Base-by-base conservation (phyloP, 2,888 invertebrate genomes). In the Dasypolia templi region DNA sequence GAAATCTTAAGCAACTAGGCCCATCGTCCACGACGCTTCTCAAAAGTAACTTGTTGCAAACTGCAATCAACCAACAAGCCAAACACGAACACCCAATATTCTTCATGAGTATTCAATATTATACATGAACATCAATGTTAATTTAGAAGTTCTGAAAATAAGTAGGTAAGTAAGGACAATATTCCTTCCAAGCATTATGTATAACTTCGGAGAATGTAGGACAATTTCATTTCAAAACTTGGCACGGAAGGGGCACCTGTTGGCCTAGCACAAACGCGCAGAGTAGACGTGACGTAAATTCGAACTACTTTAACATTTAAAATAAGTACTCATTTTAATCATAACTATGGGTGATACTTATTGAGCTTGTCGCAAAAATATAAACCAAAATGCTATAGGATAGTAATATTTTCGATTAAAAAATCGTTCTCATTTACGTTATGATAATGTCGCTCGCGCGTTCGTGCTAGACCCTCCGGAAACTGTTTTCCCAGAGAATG, bases 211-310 rank as follows among this genome's bases (percentile, higher is more conserved):
- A 70, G 72, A 55, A 26, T 61, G 46, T 42, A 59, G 22, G 51
- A 70, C 49, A 77, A 79, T 72, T 49, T 71, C 3, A 79, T 77
- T 75, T 65, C 7, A 14, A 79, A 77, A 79, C 72, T 72, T 55
- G 3, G 1, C 26, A 42, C 14, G 22, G 35, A 26, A 19, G 51
- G 1, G 32, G 26, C 51, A 79, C 14, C 32, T 17, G 17, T 62
- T 6, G 26, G 42, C 12, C 1, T 3, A 1, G 19, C 22, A 7
- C 29, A 12, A 19, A 62, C 26, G 42, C 6, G 59, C 59, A 9
- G 17, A n/a, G 7, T 22, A 32, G 7, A n/a, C 7, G 3, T n/a
- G n/a, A 39, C 9, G 4, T 2, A 39, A 39, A 2, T n/a, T 17
- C 14, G 3, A 35, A 58, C n/a, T 3, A 9, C 39, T n/a, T 39